Percentiles rank a stretch among this genome's conserved stretches.
These are phyloP conservation scores for Sebastes trivittatus DNA, from an alignment of 2,797 vertebrate genomes.

Conservation along the genomic window DNA sequence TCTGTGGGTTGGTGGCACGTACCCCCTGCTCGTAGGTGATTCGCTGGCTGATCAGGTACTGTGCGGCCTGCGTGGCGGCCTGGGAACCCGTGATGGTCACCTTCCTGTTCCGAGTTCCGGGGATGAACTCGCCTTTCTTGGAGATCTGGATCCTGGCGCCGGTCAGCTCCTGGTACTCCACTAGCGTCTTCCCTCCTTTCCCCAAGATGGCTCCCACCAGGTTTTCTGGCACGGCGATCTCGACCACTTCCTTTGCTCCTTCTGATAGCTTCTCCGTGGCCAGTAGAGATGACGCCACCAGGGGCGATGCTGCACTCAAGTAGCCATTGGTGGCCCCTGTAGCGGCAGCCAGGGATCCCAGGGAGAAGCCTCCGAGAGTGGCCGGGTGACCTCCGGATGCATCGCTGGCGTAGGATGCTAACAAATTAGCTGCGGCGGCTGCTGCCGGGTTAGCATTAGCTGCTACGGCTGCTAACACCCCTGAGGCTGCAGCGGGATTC, in stretches of 20 bases:
- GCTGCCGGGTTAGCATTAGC: slow-evolving; percentile 92
- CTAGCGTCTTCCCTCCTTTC: slow-evolving; percentile 95
- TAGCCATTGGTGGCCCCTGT: slow-evolving; percentile 90
- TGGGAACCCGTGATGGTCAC: slow-evolving; percentile 95
- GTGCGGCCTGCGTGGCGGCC: slow-evolving; percentile 93
- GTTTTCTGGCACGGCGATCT: slow-evolving; percentile 95
- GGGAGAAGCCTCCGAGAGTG: slow-evolving; percentile 86
- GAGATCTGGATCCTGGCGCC: slow-evolving; percentile 97
- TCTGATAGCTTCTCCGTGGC: slow-evolving; percentile 91
- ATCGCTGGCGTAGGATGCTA: slow-evolving; percentile 92
- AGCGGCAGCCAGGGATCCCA: slow-evolving; percentile 89
- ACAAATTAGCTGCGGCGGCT: slow-evolving; percentile 90
- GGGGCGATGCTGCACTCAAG: slow-evolving; percentile 87
- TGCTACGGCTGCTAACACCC: slow-evolving; percentile 90
- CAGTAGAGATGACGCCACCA: slow-evolving; percentile 89
- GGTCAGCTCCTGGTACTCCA: slow-evolving; percentile 97
- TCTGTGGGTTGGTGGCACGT: slow-evolving; percentile 95
- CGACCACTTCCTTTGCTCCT: slow-evolving; percentile 93
- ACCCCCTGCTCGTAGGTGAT: slow-evolving; percentile 97
- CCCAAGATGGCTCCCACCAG: slow-evolving; percentile 95
- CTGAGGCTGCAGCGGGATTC: slow-evolving; percentile 90
- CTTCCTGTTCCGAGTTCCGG: slow-evolving; percentile 95
- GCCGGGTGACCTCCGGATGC: slow-evolving; percentile 83
- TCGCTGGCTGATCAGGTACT: slow-evolving; percentile 97
- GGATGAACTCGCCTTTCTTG: slow-evolving; percentile 97